Conservation (phyloP, 2,113 vertebrate genomes). For the Halcyon malimbica region DNA sequence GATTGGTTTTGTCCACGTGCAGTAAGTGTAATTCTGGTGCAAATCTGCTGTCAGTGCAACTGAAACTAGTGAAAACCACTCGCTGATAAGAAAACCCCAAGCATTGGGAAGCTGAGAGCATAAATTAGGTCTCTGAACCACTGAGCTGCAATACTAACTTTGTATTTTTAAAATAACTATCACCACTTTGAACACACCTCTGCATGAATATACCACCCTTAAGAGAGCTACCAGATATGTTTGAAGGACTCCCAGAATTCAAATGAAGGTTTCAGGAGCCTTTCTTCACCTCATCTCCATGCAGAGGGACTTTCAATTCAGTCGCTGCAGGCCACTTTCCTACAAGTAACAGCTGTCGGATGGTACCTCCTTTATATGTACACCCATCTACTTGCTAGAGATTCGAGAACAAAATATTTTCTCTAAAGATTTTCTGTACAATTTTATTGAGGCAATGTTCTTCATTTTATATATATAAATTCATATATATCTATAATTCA, state of each 20-base stretch:
- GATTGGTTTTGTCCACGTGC: neutral
- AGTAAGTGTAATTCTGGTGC: neutral
- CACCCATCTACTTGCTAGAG: neutral
- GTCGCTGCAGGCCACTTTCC: neutral
- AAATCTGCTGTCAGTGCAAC: neutral
- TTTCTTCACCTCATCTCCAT: neutral
- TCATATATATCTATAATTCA: slow-evolving; percentile 38
- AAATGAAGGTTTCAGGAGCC: neutral
- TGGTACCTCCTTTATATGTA: neutral
- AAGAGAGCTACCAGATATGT: neutral
- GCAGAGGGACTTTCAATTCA: neutral
- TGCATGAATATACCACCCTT: neutral
- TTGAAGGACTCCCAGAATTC: neutral
- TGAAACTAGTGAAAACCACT: neutral
- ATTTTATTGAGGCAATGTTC: slow-evolving; percentile 71
- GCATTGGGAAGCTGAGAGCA: neutral
- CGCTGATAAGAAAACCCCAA: neutral
- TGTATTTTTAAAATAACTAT: neutral
- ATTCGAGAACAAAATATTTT: neutral
- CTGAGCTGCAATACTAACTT: neutral
- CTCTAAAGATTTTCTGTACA: slow-evolving; percentile 38
- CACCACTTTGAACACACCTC: neutral
- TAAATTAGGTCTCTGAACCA: neutral
- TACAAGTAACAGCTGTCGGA: neutral
- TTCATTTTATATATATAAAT: slow-evolving; percentile 41